Conservation (phyloP, 2,797 vertebrate genomes). For the Anguilla anguilla region DNA sequence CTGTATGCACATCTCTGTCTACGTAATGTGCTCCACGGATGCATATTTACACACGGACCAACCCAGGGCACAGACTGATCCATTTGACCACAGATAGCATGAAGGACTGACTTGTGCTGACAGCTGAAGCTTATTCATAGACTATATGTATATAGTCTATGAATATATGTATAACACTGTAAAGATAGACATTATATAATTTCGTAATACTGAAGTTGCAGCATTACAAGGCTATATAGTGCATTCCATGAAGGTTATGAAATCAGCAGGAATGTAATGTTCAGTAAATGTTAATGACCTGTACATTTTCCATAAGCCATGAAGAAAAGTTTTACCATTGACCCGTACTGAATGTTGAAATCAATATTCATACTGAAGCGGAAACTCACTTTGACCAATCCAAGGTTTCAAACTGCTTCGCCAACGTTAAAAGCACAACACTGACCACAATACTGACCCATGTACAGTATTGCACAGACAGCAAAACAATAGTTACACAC, state of each 20-base stretch:
- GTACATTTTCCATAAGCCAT: not conserved
- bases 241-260: not conserved
- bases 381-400: constrained; percentile 31
- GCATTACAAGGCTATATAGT: not conserved
- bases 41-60: constrained; percentile 51
- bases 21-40: constrained; percentile 52
- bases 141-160: not conserved
- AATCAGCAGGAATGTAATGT: not conserved
- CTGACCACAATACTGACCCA: constrained; percentile 9
- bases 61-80: constrained; percentile 26
- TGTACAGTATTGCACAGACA: not conserved
- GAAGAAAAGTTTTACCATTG: not conserved
- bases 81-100: not conserved
- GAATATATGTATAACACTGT: not conserved
- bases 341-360: not conserved
- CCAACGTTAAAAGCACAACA: constrained; percentile 29
- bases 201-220: not conserved
- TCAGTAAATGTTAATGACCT: constrained; percentile 14
- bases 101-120: not conserved
- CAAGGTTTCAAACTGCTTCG: constrained; percentile 40
- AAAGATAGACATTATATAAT: not conserved
- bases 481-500: constrained; percentile 29
- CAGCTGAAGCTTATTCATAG: constrained; percentile 2
- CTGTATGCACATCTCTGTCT: constrained; percentile 66
- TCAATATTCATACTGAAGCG: constrained; percentile 14